Conservation (phyloP, 1,140 invertebrate genomes). For the Drosophila lacertosa region DNA sequence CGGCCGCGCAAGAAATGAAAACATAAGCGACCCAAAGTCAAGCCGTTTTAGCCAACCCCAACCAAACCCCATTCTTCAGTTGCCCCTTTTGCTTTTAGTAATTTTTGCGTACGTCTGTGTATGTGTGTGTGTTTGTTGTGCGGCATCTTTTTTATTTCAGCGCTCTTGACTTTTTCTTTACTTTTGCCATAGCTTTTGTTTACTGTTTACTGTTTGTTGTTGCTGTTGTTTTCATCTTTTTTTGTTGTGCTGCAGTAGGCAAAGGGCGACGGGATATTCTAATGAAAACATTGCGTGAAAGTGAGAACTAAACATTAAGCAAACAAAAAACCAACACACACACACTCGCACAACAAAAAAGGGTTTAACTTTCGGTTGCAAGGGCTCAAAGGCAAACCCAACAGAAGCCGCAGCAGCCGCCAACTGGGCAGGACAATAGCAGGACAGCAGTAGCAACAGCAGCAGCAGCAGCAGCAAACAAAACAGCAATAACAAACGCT, state of each 20-base stretch:
- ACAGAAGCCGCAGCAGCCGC: slow-evolving; percentile 49
- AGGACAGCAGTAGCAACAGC: slow-evolving; percentile 3
- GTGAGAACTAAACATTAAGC: slow-evolving; percentile 79
- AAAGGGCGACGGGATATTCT: slow-evolving; percentile 41
- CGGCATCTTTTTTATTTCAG: slow-evolving; percentile 20
- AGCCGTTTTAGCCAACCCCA: slow-evolving; percentile 22
- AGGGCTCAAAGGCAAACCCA: slow-evolving; percentile 59
- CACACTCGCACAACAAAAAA: slow-evolving; percentile 47
- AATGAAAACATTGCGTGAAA: slow-evolving; percentile 81
- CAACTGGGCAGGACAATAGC: slow-evolving; percentile 41
- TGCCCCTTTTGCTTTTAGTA: background rate
- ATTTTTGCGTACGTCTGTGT: slow-evolving; percentile 1
- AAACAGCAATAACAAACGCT: background rate
- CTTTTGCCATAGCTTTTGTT: slow-evolving; percentile 36
- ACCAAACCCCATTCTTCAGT: background rate
- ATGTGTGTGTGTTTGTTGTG: slow-evolving; percentile 9
- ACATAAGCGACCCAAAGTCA: slow-evolving; percentile 71
- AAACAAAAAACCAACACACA: slow-evolving; percentile 63
- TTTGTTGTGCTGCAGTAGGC: background rate
- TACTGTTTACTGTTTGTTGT: slow-evolving; percentile 33
- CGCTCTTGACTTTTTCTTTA: slow-evolving; percentile 34
- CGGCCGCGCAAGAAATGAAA: slow-evolving; percentile 58
- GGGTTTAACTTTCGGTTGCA: slow-evolving; percentile 61
- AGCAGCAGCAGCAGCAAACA: slow-evolving; percentile 28
- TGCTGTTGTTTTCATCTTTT: slow-evolving; percentile 18